phyloP scores from a whole-genome alignment of 2,797 vertebrate genomes.

The Chiroxiphia lanceolata region DNA sequence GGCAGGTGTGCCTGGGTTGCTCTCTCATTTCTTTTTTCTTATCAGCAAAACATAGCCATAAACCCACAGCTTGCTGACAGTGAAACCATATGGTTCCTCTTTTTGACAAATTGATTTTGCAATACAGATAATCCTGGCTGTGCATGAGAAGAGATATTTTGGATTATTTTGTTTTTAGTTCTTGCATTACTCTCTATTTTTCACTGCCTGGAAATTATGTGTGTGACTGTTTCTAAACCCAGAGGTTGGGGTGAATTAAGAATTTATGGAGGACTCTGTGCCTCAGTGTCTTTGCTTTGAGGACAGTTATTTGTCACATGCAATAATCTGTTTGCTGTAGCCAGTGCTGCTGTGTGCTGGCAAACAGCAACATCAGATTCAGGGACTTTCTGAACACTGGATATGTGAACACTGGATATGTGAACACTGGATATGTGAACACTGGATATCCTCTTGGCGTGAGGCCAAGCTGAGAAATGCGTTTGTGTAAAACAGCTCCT shows the following conservation, averaged over 20 bases:
- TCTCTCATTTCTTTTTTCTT: constrained; percentile 14
- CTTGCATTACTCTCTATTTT: neutral
- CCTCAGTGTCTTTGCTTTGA: neutral
- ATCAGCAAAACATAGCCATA: neutral
- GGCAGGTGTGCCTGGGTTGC: neutral
- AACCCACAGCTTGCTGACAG: neutral
- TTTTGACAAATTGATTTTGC: neutral
- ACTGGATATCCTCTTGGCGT: neutral
- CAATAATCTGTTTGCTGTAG: neutral
- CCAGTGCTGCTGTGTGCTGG: neutral
- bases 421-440: too few species aligned
- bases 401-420: too few species aligned
- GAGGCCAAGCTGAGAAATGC: neutral
- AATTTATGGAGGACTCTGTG: neutral
- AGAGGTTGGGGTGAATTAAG: neutral
- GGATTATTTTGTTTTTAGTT: constrained; percentile 7
- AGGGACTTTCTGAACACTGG: neutral
- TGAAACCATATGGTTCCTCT: constrained; percentile 8
- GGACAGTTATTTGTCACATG: neutral
- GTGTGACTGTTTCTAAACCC: neutral
- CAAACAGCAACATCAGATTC: neutral
- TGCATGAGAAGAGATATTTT: neutral
- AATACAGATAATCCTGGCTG: neutral
- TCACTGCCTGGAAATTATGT: neutral
- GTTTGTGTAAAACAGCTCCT: neutral